Conservation (phyloP, 2,113 vertebrate genomes). For the Nicator chloris region DNA sequence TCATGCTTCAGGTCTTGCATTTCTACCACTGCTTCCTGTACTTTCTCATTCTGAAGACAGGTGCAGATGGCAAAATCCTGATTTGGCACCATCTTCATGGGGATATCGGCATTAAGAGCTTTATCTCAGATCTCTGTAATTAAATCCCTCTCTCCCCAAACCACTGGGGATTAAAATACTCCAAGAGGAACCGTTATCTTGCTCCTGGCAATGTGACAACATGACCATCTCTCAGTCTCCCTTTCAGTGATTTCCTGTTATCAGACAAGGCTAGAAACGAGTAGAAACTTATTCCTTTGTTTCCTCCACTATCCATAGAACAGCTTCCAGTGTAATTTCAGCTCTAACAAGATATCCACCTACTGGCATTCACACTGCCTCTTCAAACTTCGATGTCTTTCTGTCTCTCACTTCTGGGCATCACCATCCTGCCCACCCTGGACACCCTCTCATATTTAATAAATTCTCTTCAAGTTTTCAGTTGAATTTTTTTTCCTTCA, state of each 20-base stretch:
- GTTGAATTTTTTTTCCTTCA: neutral
- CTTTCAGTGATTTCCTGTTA: neutral
- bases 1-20: neutral
- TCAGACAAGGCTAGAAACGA: neutral
- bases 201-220: neutral
- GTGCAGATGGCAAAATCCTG: neutral
- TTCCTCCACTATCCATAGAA: neutral
- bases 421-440: neutral
- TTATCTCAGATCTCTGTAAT: slow-evolving; percentile 1
- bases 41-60: neutral
- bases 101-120: neutral
- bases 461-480: neutral
- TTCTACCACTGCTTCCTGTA: neutral
- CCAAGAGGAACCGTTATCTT: neutral
- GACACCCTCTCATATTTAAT: neutral
- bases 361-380: neutral
- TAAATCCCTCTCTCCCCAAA: neutral
- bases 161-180: neutral
- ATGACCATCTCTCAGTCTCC: neutral
- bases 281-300: neutral
- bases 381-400: neutral
- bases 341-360: neutral
- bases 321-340: neutral
- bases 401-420: neutral
- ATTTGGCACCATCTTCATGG: neutral